phyloP scores from a whole-genome alignment of 2,888 invertebrate genomes.

The Drosophila eohydei region DNA sequence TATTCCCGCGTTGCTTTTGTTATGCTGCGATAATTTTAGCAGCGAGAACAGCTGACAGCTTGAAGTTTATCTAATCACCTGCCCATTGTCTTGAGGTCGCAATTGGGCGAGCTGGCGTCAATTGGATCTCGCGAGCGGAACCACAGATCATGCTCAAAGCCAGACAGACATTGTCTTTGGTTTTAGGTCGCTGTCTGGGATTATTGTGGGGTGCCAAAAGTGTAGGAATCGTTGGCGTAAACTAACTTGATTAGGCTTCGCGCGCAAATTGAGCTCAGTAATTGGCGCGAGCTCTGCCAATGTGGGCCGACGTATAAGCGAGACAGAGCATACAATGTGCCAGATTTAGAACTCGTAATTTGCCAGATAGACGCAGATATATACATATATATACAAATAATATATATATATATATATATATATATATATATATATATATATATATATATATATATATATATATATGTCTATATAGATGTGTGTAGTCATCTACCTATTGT shows the following conservation, averaged over 20 bases:
- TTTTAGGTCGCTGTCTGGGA: not conserved
- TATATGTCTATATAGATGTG: not conserved
- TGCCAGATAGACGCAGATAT: conserved; percentile 13
- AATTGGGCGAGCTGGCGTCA: conserved; percentile 41
- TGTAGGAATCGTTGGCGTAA: conserved; percentile 60
- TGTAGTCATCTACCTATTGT: not conserved
- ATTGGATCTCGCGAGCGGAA: conserved; percentile 28
- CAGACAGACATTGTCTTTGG: conserved; percentile 52
- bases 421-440: not conserved
- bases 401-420: not conserved
- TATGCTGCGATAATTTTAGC: not conserved
- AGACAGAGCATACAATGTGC: conserved; percentile 18
- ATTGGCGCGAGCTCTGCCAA: conserved; percentile 23
- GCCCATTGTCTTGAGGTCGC: conserved; percentile 19
- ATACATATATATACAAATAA: no score
- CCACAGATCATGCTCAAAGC: conserved; percentile 37
- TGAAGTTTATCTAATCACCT: conserved; percentile 38
- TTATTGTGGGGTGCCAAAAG: conserved; percentile 44
- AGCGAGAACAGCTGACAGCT: conserved; percentile 51
- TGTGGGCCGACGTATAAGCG: conserved; percentile 24
- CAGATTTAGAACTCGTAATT: conserved; percentile 53
- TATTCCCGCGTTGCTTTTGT: not conserved
- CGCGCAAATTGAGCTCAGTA: conserved; percentile 59
- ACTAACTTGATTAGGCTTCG: conserved; percentile 80
- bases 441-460: not conserved